phyloP scores from a whole-genome alignment of 2,888 invertebrate genomes.

The Acleris laterana region DNA sequence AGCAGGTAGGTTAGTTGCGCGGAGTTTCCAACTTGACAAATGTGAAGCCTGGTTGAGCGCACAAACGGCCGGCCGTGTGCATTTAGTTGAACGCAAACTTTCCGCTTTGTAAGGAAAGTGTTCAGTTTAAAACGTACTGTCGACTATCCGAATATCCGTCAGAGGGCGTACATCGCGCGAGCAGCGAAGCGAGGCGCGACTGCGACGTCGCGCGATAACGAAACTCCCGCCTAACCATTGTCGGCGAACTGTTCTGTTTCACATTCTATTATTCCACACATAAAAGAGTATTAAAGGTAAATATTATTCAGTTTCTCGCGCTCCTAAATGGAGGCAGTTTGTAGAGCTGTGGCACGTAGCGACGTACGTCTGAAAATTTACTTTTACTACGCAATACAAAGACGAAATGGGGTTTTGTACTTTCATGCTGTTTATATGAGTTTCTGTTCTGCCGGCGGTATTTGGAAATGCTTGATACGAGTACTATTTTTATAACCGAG shows the following conservation, averaged over 20 bases:
- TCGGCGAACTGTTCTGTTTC: constrained; percentile 49
- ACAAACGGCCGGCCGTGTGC: constrained; percentile 66
- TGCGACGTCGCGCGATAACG: constrained; percentile 60
- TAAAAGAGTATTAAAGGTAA: constrained; percentile 53
- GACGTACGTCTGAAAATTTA: constrained; percentile 33
- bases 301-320: constrained; percentile 54
- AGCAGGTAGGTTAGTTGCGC: constrained; percentile 52
- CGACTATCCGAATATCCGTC: constrained; percentile 44
- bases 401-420: constrained; percentile 32
- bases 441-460: constrained; percentile 3
- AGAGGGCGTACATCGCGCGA: constrained; percentile 55
- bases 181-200: constrained; percentile 59
- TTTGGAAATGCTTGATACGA: constrained; percentile 10
- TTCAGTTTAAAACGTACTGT: constrained; percentile 41
- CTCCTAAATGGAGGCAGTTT: constrained; percentile 37
- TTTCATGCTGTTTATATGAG: constrained; percentile 33
- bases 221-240: constrained; percentile 61
- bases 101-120: constrained; percentile 54
- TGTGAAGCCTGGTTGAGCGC: constrained; percentile 61
- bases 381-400: constrained; percentile 35
- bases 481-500: constrained; percentile 17
- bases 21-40: constrained; percentile 65
- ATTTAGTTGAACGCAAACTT: constrained; percentile 75
- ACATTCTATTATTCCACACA: constrained; percentile 44
- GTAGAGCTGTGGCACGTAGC: constrained; percentile 32